Evolutionary conservation across 1,140 invertebrate species (phyloP), one percentile per base, ranked within the genome.

Genomic region (Trachelipus rathkii): DNA sequence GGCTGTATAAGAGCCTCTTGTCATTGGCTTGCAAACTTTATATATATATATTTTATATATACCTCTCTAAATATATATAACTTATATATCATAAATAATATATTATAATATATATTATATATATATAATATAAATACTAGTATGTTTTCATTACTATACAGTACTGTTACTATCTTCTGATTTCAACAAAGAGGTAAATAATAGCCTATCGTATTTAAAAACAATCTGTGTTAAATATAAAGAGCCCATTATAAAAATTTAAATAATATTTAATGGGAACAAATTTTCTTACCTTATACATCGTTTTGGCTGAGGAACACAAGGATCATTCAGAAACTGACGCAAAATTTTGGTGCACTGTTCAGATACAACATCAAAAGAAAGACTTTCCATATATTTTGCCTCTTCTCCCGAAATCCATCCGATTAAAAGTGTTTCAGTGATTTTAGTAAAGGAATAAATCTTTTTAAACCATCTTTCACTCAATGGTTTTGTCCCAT

Each of bases 401-500:
- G 93, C 93, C 79, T 93, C 93, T 81, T 90, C 90, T 0, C 93
- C 93, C 10, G 92, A 93, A 73, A 95, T 89, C 93, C 93, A 96
- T 5, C 91, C 93, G 24, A 95, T 84, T 6, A 95, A 85, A 4
- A 95, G 82, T 0, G 92, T 95, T 77, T 94, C 93, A 8, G 81
- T 81, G 50, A 83, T 67, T 88, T 94, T 95, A 13, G 91, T 91
- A 87, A 97, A 96, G 0, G 95, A 97, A 85, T 96, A 96, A 78
- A 97, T 96, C 84, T 97, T 97, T 79, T 92, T 90, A 84, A 88
- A 95, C 95, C 95, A 97, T 76, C 88, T 89, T 82, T 91, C 87
- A 78, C 67, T 75, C 75, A 83, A 77, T 13, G 81, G 77, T 60
- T 78, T 69, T 73, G 77, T 69, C 15, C 79, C 44, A 75, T 82